These are phyloP conservation scores for Hippocampus barbouri DNA, from an alignment of 2,113 vertebrate genomes.

Conservation along the genomic window DNA sequence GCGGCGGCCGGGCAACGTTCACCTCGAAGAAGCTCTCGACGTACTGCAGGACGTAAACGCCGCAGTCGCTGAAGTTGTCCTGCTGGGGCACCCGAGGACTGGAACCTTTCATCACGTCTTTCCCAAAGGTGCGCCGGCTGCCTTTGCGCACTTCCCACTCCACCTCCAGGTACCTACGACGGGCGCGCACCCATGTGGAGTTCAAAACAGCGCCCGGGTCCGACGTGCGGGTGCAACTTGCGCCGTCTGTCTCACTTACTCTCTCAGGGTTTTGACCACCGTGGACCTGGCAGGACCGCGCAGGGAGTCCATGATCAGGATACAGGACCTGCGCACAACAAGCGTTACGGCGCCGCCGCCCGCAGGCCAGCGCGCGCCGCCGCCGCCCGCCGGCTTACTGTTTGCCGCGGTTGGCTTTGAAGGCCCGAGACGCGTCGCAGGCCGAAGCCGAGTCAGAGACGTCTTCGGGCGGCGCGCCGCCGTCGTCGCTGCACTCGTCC, in stretches of 20 bases:
- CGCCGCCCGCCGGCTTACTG: slow-evolving; percentile 77
- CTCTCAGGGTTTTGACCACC: slow-evolving; percentile 92
- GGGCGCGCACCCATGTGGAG: not conserved
- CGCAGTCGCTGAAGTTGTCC: slow-evolving; percentile 98
- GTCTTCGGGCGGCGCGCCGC: slow-evolving; percentile 82
- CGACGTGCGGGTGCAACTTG: too few species aligned
- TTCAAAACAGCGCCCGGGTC: not conserved
- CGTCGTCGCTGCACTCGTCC: slow-evolving; percentile 94
- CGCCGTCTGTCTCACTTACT: slow-evolving; percentile 76
- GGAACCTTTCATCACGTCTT: slow-evolving; percentile 94
- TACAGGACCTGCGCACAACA: slow-evolving; percentile 82
- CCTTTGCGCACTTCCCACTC: slow-evolving; percentile 96
- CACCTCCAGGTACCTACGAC: slow-evolving; percentile 89
- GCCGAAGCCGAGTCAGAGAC: slow-evolving; percentile 24
- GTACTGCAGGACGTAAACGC: slow-evolving; percentile 92
- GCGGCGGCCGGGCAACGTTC: slow-evolving; percentile 16
- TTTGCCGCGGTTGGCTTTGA: slow-evolving; percentile 82
- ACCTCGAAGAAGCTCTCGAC: slow-evolving; percentile 99
- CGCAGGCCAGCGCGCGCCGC: not conserved
- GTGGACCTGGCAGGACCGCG: slow-evolving; percentile 88
- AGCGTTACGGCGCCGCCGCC: slow-evolving; percentile 9
- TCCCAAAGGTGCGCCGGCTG: slow-evolving; percentile 86
- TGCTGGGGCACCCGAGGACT: slow-evolving; percentile 97
- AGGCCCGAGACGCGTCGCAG: slow-evolving; percentile 66
- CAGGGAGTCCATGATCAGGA: slow-evolving; percentile 97